These are phyloP conservation scores for Eretmochelys imbricata DNA, from an alignment of 2,113 vertebrate genomes.

Conservation along the genomic window DNA sequence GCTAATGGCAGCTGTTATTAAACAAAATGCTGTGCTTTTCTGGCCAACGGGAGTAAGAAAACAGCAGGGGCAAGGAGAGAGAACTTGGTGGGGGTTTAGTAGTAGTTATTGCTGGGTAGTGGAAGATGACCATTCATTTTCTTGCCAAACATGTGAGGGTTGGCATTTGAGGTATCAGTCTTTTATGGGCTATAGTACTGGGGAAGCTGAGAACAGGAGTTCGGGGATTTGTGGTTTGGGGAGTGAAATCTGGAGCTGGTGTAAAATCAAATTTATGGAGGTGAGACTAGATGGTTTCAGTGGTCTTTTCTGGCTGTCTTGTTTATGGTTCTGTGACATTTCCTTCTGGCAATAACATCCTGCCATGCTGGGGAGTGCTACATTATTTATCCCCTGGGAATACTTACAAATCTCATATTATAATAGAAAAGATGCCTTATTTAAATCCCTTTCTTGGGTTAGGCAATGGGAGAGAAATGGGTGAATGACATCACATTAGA, in stretches of 20 bases:
- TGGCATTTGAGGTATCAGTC: neutral
- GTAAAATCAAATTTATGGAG: neutral
- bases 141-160: neutral
- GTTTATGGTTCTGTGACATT: neutral
- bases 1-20: neutral
- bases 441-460: neutral
- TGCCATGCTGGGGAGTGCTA: fast-evolving
- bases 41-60: neutral
- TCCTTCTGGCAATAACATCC: neutral
- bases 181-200: neutral
- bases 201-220: neutral
- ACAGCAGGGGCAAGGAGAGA: neutral
- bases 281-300: neutral
- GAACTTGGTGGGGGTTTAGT: neutral
- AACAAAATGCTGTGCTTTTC: neutral
- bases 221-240: neutral
- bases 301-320: fast-evolving
- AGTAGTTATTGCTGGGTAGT: neutral
- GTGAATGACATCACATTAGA: neutral
- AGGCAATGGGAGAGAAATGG: neutral
- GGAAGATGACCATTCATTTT: neutral
- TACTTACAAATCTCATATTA: neutral
- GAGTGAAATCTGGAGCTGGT: neutral
- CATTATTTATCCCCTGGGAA: neutral
- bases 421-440: neutral